These are phyloP conservation scores for Muscicapa striata DNA, from an alignment of 2,797 vertebrate genomes.

Conservation along the genomic window DNA sequence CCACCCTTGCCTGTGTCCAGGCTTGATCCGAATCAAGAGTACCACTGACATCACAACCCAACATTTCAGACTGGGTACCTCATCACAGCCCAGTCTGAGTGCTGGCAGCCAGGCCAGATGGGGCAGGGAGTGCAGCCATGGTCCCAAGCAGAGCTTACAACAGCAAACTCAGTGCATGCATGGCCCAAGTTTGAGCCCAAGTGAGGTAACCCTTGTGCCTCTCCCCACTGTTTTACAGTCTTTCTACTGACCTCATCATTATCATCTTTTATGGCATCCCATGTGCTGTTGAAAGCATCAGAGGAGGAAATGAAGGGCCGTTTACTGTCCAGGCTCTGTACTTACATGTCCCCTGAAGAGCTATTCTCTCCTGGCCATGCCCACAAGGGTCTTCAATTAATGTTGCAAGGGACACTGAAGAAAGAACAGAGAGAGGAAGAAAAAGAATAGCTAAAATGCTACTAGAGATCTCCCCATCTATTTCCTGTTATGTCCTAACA, in stretches of 20 bases:
- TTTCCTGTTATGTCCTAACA: not conserved
- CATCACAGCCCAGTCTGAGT: accelerated
- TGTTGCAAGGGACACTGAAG: not conserved
- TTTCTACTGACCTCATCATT: not conserved
- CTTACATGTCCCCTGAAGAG: constrained; percentile 12
- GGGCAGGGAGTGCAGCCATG: accelerated
- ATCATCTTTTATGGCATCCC: constrained; percentile 63
- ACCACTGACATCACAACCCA: not conserved
- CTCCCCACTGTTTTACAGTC: constrained; percentile 67
- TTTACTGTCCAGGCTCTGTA: constrained; percentile 49
- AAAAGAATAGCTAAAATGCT: not conserved
- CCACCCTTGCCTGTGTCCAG: not conserved
- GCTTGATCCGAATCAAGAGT: not conserved
- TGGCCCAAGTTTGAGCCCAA: not conserved
- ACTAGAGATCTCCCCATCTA: not conserved
- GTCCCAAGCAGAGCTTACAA: not conserved
- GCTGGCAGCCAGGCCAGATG: not conserved
- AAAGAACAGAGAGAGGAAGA: not conserved
- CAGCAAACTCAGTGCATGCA: not conserved
- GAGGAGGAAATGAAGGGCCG: constrained; percentile 65
- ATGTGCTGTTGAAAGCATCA: constrained; percentile 41
- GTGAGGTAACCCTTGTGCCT: not conserved
- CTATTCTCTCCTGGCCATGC: constrained; percentile 7
- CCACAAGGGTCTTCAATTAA: not conserved
- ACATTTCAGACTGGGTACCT: accelerated